These are phyloP conservation scores for Tenualosa ilisha DNA, from an alignment of 2,797 vertebrate species.

Conservation along the genomic window DNA sequence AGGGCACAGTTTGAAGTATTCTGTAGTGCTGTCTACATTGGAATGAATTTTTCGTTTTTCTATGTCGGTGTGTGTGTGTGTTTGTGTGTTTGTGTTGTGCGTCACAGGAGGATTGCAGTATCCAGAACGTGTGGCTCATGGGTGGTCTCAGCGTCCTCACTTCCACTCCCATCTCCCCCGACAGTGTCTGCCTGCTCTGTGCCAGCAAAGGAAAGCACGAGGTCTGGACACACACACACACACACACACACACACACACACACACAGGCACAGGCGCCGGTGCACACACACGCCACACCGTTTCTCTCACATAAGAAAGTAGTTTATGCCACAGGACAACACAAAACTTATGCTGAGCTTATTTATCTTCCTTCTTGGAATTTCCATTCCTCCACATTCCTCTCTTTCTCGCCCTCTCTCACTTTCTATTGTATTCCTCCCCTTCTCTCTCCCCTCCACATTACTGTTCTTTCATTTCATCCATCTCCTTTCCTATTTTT, in stretches of 20 bases:
- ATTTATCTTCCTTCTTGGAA: too few species aligned
- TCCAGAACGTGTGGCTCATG: slow-evolving; percentile 93
- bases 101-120: slow-evolving; percentile 86
- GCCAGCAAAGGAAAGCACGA: slow-evolving; percentile 89
- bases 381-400: too few species aligned
- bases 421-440: background rate
- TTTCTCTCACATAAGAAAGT: background rate
- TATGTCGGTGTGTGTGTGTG: background rate
- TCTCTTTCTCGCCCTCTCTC: too few species aligned
- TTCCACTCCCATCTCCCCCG: slow-evolving; percentile 78
- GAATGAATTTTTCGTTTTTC: too few species aligned
- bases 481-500: background rate
- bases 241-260: background rate
- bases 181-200: slow-evolving; percentile 87
- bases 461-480: too few species aligned
- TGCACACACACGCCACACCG: background rate
- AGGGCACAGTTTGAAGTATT: too few species aligned
- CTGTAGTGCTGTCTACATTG: too few species aligned
- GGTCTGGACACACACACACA: slow-evolving; percentile 58
- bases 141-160: slow-evolving; percentile 90
- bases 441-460: background rate
- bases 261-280: background rate
- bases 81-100: background rate
- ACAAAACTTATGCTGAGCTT: too few species aligned
- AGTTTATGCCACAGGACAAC: too few species aligned